Evolutionary conservation across 2,888 invertebrate species (phyloP).

Genomic region (Ormyrus rosae): DNA sequence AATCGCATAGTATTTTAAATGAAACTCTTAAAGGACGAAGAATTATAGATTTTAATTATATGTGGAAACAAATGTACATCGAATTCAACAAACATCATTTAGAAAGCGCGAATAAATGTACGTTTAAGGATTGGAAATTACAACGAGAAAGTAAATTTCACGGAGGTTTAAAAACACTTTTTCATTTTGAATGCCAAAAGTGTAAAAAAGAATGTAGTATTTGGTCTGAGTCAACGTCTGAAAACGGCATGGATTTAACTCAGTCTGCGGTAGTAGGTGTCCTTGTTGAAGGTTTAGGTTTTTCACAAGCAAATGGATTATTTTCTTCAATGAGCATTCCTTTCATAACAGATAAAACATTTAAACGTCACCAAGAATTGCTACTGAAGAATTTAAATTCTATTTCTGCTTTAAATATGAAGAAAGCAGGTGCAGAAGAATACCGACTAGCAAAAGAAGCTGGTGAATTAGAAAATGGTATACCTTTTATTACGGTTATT

Average conservation of each 20-base stretch:
- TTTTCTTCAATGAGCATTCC: background rate
- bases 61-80: background rate
- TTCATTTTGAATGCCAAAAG: conserved; percentile 5
- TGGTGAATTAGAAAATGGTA: too few relatives aligned
- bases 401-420: background rate
- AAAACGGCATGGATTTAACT: background rate
- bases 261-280: background rate
- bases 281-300: background rate
- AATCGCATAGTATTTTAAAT: too few relatives aligned
- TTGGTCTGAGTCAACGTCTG: background rate
- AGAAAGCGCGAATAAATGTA: background rate
- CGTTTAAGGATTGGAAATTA: background rate
- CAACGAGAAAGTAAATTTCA: background rate
- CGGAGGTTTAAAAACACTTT: background rate
- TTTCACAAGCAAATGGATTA: background rate
- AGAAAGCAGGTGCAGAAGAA: too few relatives aligned
- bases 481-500: too few relatives aligned
- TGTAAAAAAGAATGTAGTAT: background rate
- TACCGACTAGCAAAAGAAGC: too few relatives aligned
- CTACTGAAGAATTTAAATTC: background rate
- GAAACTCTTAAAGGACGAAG: background rate
- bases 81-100: background rate
- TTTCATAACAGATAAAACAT: conserved; percentile 13
- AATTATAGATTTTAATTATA: background rate
- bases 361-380: conserved; percentile 6